These are phyloP conservation scores for Bombus superbus DNA, from an alignment of 1,140 invertebrate species.

Conservation along the genomic window DNA sequence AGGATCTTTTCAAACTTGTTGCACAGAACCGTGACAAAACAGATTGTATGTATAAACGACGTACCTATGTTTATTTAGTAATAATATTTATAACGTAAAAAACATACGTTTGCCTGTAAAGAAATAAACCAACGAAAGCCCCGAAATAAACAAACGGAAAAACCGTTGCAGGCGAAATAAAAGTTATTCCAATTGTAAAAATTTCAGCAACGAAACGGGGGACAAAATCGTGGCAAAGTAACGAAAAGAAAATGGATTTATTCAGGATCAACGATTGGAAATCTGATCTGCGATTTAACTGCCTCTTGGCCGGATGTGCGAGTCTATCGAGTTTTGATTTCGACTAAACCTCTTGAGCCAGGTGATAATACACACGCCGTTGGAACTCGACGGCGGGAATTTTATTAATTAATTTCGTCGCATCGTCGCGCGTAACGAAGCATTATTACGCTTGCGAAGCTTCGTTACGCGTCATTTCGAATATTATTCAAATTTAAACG, in stretches of 20 bases:
- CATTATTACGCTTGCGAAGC: background rate
- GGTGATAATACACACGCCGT: background rate
- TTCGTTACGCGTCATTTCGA: conserved; percentile 18
- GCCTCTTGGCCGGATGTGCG: no score
- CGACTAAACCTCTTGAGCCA: conserved; percentile 20
- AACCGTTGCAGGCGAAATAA: no score
- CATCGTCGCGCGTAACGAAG: conserved; percentile 36
- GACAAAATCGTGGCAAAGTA: no score
- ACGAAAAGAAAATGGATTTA: background rate
- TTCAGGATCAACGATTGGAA: background rate
- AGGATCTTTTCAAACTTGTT: no score
- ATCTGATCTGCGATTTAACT: conserved; percentile 5
- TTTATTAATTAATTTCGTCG: conserved; percentile 47
- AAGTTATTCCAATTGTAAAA: accelerated
- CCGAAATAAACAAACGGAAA: no score
- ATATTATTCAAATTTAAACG: conserved; percentile 19
- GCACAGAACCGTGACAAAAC: no score
- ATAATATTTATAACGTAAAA: no score
- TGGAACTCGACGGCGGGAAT: conserved; percentile 1
- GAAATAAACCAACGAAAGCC: no score
- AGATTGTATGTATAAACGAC: no score
- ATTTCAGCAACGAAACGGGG: no score
- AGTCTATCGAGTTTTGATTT: conserved; percentile 25
- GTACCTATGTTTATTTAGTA: no score
- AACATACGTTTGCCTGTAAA: no score